Base-by-base conservation (phyloP, 2,113 vertebrate species). In the Catharus minimus region DNA sequence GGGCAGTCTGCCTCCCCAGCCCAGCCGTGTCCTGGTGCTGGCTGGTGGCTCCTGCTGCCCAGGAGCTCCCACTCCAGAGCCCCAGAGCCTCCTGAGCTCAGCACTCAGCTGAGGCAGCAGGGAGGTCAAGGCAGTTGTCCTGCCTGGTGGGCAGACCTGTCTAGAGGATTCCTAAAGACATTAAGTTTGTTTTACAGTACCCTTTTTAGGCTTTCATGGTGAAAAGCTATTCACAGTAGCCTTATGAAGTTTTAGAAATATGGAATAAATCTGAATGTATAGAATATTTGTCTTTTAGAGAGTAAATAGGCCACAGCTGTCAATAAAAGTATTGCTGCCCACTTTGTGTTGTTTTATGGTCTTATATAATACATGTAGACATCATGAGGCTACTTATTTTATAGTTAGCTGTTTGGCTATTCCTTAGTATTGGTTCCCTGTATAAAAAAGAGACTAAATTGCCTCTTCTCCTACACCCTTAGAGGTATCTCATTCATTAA, bases 21-120 rank as follows among this genome's bases (percentile, higher is more conserved):
- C 56, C 62, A 32, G 76, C 47, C 0, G 0, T 46, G 49, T 11
- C 39, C n/a, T 8, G 2, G 20, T 23, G 49, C 39, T 78, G 32
- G 5, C 19, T 64, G 30, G 15, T 53, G 60, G 20, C 50, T 55
- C 26, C n/a, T 55, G 64, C 64, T 84, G 60, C 46, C 28, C 3
- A 1, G 9, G 33, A 74, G 60, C 46, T 38, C 53, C 23, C 13
- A 4, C 20, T 21, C 10, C 11, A 2, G 12, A 86, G 52, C 33
- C 44, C 41, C 1, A 1, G 33, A 71, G 43, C 47, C 43, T n/a
- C 26, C 21, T 38, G 61, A 66, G 76, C 62, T 57, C 62, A 50
- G 74, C 58, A 14, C 38, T 22, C 30, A 39, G 33, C 28, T 13
- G 39, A 20, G 50, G 13, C 52, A 44, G 39, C 64, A 58, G 30